Evolutionary conservation across 2,888 invertebrate species (phyloP), one percentile per base, ranked within the genome.

Genomic region (Eupithecia tripunctaria): DNA sequence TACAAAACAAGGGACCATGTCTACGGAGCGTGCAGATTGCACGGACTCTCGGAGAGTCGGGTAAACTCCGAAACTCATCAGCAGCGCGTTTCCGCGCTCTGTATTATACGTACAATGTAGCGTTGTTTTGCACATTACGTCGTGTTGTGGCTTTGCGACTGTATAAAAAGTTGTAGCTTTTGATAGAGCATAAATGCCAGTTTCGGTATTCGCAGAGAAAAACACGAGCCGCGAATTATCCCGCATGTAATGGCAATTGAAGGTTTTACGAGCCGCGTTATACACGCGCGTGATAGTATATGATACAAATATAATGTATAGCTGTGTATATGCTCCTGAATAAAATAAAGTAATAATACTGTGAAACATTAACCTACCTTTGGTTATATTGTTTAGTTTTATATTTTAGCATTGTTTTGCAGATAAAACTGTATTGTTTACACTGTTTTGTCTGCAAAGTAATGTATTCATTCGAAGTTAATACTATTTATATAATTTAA

Each of bases 201-300:
- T 43, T 51, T 65, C 71, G 70, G 70, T 47, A n/a, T 47, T 8
- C 2, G 47, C 47, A 10, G 47, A 47, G 47, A n/a, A 10, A n/a
- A 47, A 47, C n/a, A 47, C 47, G 47, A n/a, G 47, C 47, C n/a
- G n/a, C 47, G 47, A 47, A 47, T 47, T 6, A n/a, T 47, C 15
- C 41, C 43, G 18, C 18, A 43, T 15, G 15, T 43, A 43, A 21
- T 51, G n/a, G 70, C 72, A 70, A 78, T 74, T 71, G 66, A 5
- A 36, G 29, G 60, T 70, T 77, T 74, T 76, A 76, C 76, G 76
- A 77, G 76, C 56, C 64, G 66, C 56, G 51, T 41, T 38, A 64
- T 65, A 43, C 25, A 69, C 71, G 27, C 63, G 70, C n/a, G n/a
- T n/a, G n/a, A n/a, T n/a, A n/a, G n/a, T n/a, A n/a, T n/a, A n/a